phyloP scores from a whole-genome alignment of 64 coral and sea anemone species.

The Hydrozoanthus tunicans region DNA sequence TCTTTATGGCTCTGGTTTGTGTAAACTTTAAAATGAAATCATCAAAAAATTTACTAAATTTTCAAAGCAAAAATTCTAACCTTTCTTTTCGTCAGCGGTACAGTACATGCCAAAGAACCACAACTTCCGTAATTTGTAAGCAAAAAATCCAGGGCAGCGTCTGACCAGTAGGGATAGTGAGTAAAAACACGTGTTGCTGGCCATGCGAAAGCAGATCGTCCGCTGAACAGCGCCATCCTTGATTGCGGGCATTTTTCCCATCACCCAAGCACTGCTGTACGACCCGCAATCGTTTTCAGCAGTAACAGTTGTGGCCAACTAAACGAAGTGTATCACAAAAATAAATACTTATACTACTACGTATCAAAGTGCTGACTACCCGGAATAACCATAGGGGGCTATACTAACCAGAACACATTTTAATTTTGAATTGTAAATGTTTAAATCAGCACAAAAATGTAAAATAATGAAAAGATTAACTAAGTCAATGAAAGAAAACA shows the following conservation, averaged over 20 bases:
- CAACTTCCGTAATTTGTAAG: background rate
- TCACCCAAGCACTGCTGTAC: background rate
- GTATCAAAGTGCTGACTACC: too few species aligned
- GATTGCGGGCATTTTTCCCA: background rate
- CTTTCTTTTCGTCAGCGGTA: conserved; percentile 8
- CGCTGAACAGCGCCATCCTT: background rate
- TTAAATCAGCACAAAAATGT: too few species aligned
- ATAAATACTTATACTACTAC: background rate
- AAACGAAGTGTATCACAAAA: background rate
- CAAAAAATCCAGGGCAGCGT: conserved; percentile 29
- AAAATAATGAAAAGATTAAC: too few species aligned
- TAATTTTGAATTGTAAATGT: too few species aligned
- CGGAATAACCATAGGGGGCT: too few species aligned
- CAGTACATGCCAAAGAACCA: conserved; percentile 20
- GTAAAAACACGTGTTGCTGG: background rate
- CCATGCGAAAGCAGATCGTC: conserved; percentile 6
- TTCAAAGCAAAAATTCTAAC: background rate
- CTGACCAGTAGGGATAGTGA: background rate
- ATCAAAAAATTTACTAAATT: too few species aligned
- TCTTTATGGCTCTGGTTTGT: too few species aligned
- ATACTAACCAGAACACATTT: too few species aligned
- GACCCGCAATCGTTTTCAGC: background rate
- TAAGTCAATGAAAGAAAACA: too few species aligned
- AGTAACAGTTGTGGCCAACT: background rate
- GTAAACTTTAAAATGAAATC: too few species aligned